Evolutionary conservation across 2,797 vertebrate genomes (phyloP).

Genomic region (Ispidina picta): DNA sequence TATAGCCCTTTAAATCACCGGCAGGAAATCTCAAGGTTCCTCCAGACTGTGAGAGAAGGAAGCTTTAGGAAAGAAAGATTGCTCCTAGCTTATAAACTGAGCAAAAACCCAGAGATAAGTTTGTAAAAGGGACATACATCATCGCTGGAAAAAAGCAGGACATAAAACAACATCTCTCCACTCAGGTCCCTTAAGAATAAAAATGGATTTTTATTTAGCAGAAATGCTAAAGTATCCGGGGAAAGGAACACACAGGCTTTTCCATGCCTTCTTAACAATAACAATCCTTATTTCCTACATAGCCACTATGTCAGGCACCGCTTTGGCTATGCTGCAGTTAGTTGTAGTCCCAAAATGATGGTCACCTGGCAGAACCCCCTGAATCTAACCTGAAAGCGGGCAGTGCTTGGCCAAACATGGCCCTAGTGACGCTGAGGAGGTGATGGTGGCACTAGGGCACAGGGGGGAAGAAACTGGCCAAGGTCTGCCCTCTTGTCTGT

Average conservation of each 20-base stretch:
- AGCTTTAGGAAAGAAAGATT: constrained; percentile 97
- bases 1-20: constrained; percentile 98
- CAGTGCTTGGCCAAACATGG: background rate
- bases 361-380: background rate
- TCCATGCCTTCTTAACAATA: constrained; percentile 54
- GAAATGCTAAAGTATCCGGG: constrained; percentile 63
- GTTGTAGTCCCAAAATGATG: background rate
- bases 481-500: background rate
- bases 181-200: constrained; percentile 77
- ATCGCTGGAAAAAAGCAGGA: constrained; percentile 80
- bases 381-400: background rate
- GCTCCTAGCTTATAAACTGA: constrained; percentile 98
- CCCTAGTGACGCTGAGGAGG: background rate
- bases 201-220: constrained; percentile 84
- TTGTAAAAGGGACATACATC: constrained; percentile 97
- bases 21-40: constrained; percentile 99
- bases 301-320: background rate
- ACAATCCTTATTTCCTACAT: constrained; percentile 34
- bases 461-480: fast-evolving
- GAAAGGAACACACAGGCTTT: constrained; percentile 54
- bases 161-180: constrained; percentile 77
- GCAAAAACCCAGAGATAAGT: constrained; percentile 98
- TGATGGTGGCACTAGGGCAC: background rate
- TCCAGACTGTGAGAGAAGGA: constrained; percentile 96
- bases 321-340: background rate